Percentiles rank a stretch among this genome's conserved stretches.
These are phyloP conservation scores for Sparus aurata DNA, from an alignment of 2,797 vertebrate genomes.

Conservation along the genomic window DNA sequence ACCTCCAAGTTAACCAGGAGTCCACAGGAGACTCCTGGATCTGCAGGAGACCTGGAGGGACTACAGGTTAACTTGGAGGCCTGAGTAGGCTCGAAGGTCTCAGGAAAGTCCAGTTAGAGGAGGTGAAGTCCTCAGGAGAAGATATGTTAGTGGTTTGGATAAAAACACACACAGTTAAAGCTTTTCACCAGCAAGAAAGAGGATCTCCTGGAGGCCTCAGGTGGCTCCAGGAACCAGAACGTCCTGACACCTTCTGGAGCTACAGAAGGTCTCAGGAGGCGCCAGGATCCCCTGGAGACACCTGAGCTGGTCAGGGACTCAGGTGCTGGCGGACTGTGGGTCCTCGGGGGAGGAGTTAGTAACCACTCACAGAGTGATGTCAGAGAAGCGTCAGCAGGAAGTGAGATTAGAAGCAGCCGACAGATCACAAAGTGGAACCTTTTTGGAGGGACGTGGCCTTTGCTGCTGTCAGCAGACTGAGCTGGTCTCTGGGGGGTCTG, in stretches of 20 bases:
- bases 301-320: constrained; percentile 14
- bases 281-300: background rate
- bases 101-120: background rate
- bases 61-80: background rate
- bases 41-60: no score
- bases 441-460: constrained; percentile 91
- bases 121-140: constrained; percentile 8
- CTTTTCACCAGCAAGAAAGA: constrained; percentile 1
- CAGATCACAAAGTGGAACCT: constrained; percentile 87
- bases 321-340: constrained; percentile 1
- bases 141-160: background rate
- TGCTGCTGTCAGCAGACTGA: constrained; percentile 89
- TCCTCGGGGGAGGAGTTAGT: constrained; percentile 38
- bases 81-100: background rate
- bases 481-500: constrained; percentile 84
- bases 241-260: background rate
- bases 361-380: constrained; percentile 14
- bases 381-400: constrained; percentile 51
- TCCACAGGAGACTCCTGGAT: background rate
- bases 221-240: background rate
- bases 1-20: background rate
- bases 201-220: no score
- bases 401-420: constrained; percentile 37
- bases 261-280: no score
- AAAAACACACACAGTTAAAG: constrained; percentile 12